Conservation (phyloP, 2,797 vertebrate species). For the Falco peregrinus region DNA sequence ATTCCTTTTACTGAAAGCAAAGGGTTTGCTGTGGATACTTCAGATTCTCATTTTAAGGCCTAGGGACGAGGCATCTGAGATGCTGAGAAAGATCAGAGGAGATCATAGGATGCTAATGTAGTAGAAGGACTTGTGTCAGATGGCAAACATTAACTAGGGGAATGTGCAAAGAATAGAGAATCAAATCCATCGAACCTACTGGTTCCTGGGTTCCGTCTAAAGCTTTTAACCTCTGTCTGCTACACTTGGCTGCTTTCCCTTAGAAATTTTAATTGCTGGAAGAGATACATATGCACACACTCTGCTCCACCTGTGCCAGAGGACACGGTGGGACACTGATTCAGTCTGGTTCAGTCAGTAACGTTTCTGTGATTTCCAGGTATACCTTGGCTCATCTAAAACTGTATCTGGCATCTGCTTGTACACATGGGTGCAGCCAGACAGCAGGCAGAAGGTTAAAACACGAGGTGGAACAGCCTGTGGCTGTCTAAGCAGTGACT, state of each 20-base stretch:
- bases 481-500: neutral
- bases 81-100: neutral
- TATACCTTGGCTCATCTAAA: neutral
- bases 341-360: neutral
- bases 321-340: neutral
- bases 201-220: neutral
- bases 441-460: neutral
- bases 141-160: neutral
- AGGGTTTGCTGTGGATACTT: neutral
- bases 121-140: neutral
- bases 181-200: neutral
- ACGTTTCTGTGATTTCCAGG: neutral
- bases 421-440: neutral
- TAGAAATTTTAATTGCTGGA: neutral
- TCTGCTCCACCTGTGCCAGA: neutral
- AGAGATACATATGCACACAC: neutral
- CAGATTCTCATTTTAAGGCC: neutral
- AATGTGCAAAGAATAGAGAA: neutral
- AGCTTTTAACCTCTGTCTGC: neutral
- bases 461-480: neutral
- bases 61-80: neutral
- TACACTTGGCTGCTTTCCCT: conserved; percentile 16
- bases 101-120: neutral
- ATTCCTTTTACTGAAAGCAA: neutral
- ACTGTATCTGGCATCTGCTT: neutral